Evolutionary conservation across 1,140 invertebrate species (phyloP).

Genomic region (Halotydeus destructor): DNA sequence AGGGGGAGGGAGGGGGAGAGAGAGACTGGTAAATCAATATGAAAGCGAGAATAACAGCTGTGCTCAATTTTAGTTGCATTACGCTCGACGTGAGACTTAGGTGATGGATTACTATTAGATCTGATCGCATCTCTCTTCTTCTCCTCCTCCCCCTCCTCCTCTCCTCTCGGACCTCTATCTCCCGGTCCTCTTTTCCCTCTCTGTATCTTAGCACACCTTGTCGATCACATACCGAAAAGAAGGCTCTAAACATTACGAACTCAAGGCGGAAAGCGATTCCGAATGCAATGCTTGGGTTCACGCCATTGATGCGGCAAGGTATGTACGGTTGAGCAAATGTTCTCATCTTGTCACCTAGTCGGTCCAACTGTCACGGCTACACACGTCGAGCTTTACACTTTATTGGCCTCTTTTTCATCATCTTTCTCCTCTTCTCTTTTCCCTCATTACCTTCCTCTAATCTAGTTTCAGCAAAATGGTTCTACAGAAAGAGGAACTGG

Average conservation of each 20-base stretch:
- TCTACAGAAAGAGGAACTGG: slow-evolving; percentile 71
- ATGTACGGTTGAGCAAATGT: slow-evolving; percentile 12
- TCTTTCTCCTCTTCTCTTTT: slow-evolving; percentile 9
- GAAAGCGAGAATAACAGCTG: too few relatives aligned
- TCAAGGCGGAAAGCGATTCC: slow-evolving; percentile 55
- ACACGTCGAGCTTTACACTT: not conserved
- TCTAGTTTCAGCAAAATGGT: slow-evolving; percentile 71
- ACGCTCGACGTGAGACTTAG: too few relatives aligned
- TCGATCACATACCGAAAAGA: slow-evolving; percentile 66
- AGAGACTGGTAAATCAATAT: too few relatives aligned
- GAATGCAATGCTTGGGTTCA: slow-evolving; percentile 78
- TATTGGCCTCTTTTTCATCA: not conserved
- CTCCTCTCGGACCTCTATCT: too few relatives aligned
- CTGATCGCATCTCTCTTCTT: too few relatives aligned
- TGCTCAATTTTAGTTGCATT: too few relatives aligned
- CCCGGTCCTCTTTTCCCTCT: too few relatives aligned
- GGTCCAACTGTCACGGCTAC: not conserved
- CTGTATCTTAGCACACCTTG: slow-evolving; percentile 63
- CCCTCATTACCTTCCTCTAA: slow-evolving; percentile 20
- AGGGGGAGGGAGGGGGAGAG: too few relatives aligned
- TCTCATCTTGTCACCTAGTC: not conserved
- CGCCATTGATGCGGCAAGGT: slow-evolving; percentile 66
- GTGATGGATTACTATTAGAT: too few relatives aligned
- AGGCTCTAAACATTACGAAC: slow-evolving; percentile 64
- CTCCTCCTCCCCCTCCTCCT: too few relatives aligned